Conservation (phyloP, 2,888 invertebrate species). For the Torymus auratus region DNA sequence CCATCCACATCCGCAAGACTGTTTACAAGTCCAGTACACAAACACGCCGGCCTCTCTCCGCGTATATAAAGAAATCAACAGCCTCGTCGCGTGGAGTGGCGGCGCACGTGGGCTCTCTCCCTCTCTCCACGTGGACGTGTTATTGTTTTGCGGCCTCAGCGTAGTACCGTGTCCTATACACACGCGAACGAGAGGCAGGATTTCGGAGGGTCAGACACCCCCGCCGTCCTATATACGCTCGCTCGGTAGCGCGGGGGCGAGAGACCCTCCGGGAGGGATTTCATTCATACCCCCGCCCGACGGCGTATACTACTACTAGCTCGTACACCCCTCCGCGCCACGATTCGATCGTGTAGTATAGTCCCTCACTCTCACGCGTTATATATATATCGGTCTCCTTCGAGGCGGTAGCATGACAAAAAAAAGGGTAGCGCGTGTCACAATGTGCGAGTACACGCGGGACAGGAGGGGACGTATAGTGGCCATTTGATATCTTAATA, state of each 20-base stretch:
- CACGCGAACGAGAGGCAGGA: constrained; percentile 44
- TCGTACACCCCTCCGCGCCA: constrained; percentile 6
- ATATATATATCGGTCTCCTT: constrained; percentile 23
- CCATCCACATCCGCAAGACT: too few species aligned
- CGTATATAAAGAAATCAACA: too few species aligned
- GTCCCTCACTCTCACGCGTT: neutral
- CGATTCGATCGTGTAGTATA: constrained; percentile 33
- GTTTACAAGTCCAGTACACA: too few species aligned
- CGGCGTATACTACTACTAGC: neutral
- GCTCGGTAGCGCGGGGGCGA: neutral
- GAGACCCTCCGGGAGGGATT: constrained; percentile 74
- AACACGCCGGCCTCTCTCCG: too few species aligned
- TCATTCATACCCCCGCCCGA: constrained; percentile 73
- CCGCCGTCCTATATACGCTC: constrained; percentile 28
- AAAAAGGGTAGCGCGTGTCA: constrained; percentile 49
- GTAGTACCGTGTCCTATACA: constrained; percentile 55
- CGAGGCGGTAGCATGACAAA: neutral
- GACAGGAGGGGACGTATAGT: constrained; percentile 67
- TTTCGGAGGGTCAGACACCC: constrained; percentile 74
- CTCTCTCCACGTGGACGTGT: constrained; percentile 70
- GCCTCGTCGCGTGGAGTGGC: too few species aligned
- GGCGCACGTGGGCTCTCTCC: too few species aligned
- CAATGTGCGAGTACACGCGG: constrained; percentile 54
- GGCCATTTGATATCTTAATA: constrained; percentile 76
- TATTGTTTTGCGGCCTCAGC: constrained; percentile 70